Evolutionary conservation across 2,797 vertebrate genomes (phyloP).

Genomic region (Loriculus beryllinus): DNA sequence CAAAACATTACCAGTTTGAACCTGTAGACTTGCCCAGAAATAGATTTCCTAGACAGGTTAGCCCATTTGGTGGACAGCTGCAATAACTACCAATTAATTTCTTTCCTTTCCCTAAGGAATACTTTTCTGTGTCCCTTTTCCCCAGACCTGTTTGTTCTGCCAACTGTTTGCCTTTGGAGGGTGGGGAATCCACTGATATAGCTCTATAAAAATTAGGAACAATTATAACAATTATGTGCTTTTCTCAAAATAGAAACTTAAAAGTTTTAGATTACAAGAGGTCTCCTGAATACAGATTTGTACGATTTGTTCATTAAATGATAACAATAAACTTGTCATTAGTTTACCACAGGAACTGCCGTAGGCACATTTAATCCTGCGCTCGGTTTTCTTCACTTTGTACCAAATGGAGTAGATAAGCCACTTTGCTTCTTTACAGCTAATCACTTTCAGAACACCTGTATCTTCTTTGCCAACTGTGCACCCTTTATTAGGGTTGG

Average conservation of each 20-base stretch:
- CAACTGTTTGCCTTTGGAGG: background rate
- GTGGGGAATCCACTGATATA: background rate
- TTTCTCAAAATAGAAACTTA: background rate
- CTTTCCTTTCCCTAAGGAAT: background rate
- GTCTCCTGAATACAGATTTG: background rate
- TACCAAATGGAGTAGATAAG: background rate
- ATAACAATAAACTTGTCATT: background rate
- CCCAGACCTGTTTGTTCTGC: background rate
- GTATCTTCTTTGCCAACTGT: conserved; percentile 1
- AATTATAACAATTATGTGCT: background rate
- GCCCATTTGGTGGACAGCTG: background rate
- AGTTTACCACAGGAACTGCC: background rate
- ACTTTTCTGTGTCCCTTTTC: background rate
- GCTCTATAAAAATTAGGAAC: background rate
- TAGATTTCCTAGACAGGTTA: background rate
- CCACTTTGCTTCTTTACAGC: background rate
- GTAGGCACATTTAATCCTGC: background rate
- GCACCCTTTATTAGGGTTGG: conserved; percentile 1
- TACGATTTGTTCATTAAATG: background rate
- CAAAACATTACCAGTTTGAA: background rate
- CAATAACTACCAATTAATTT: background rate
- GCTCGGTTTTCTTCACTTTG: background rate
- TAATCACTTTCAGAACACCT: conserved; percentile 22
- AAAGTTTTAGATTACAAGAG: background rate
- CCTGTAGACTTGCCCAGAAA: background rate